A percentile compares a stretch with the other conserved stretches of the same genome.
These are phyloP conservation scores for Wiebesia pumilae DNA, from an alignment of 1,140 invertebrate genomes.

Conservation along the genomic window DNA sequence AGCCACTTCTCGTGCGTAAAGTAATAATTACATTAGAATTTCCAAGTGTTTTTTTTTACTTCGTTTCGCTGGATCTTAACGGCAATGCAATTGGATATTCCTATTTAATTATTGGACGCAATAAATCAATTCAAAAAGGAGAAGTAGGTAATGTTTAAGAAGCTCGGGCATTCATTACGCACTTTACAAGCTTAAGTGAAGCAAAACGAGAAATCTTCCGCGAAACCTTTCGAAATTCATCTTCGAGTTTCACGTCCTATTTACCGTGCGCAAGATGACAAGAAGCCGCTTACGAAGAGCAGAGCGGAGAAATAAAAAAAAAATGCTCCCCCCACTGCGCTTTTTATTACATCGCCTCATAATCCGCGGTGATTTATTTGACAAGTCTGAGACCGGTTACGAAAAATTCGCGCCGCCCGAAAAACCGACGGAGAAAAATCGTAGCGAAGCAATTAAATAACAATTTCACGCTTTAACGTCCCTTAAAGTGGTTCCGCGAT, in stretches of 20 bases:
- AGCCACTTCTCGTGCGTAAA: no score
- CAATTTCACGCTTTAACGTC: constrained; percentile 67
- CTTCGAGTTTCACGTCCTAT: constrained; percentile 24
- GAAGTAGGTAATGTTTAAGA: neutral
- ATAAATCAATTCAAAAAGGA: neutral
- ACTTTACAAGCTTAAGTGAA: neutral
- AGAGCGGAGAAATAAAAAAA: constrained; percentile 3
- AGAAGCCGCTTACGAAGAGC: constrained; percentile 2
- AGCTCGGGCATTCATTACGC: neutral
- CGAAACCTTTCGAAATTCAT: constrained; percentile 26
- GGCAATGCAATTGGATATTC: no score
- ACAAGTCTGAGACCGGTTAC: constrained; percentile 47
- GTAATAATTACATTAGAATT: no score
- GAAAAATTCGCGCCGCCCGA: constrained; percentile 46
- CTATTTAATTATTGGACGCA: no score
- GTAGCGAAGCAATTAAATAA: constrained; percentile 61
- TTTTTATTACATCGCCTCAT: constrained; percentile 22
- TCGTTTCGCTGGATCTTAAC: no score
- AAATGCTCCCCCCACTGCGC: neutral
- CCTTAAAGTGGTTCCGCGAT: constrained; percentile 56
- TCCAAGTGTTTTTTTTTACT: no score
- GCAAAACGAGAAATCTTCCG: neutral
- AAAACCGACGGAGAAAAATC: constrained; percentile 43
- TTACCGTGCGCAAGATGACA: constrained; percentile 18
- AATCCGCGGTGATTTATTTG: constrained; percentile 44